Conservation (phyloP, 2,888 invertebrate genomes). For the Volucella inflata region DNA sequence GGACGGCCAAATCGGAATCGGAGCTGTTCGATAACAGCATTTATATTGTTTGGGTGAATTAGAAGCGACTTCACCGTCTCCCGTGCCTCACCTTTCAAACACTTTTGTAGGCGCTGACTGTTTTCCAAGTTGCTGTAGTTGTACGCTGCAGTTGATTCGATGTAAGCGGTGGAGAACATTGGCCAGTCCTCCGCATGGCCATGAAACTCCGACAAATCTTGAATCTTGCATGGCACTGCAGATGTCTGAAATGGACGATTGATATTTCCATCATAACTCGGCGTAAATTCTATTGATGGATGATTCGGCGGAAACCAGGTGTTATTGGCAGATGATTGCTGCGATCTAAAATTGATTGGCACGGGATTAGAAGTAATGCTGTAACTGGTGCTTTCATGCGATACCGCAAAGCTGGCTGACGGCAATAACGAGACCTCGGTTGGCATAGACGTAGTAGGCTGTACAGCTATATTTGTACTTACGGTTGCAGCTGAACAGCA, state of each 20-base stretch:
- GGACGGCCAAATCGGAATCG: conserved; percentile 48
- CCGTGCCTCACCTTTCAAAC: conserved; percentile 45
- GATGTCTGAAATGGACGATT: neutral
- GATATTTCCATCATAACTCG: neutral
- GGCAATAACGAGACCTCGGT: neutral
- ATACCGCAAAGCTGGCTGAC: neutral
- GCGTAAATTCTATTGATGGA: neutral
- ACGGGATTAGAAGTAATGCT: neutral
- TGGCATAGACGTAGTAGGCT: too few species aligned
- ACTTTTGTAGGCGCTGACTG: conserved; percentile 62
- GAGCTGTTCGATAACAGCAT: conserved; percentile 23
- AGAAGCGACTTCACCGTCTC: conserved; percentile 53
- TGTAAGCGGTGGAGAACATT: conserved; percentile 40
- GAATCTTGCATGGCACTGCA: conserved; percentile 44
- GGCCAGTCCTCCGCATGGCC: too few species aligned
- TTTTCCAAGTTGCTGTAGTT: conserved; percentile 65
- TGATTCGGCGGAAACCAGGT: conserved; percentile 42
- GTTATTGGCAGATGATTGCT: conserved; percentile 43
- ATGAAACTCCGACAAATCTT: conserved; percentile 58
- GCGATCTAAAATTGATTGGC: conserved; percentile 14
- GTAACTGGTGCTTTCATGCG: neutral
- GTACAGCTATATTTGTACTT: neutral
- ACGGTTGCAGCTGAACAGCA: neutral
- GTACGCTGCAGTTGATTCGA: conserved; percentile 63
- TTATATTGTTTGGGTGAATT: conserved; percentile 45